Evolutionary conservation across 2,888 invertebrate genomes (phyloP).

Genomic region (Diplolepis rosae): DNA sequence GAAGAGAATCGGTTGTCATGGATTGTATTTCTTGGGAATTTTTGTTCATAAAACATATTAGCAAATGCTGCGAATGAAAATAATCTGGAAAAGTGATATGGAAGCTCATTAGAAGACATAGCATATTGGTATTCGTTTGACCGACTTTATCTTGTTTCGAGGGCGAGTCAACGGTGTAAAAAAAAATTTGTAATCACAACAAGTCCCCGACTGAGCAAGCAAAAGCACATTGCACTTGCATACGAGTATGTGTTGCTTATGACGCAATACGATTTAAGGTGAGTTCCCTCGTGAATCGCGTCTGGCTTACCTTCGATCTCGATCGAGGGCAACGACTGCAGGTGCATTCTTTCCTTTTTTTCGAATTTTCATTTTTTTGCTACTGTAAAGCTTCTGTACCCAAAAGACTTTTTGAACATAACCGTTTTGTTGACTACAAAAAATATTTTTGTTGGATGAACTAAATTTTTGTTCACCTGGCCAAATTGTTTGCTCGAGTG

Average conservation of each 20-base stretch:
- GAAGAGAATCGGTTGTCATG: not conserved
- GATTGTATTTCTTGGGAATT: not conserved
- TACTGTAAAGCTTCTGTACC: not conserved
- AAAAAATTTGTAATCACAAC: conserved; percentile 22
- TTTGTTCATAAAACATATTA: not conserved
- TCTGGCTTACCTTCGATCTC: conserved; percentile 58
- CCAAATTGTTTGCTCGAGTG: no score
- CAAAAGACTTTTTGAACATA: no score
- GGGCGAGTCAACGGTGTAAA: conserved; percentile 17
- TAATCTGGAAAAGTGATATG: not conserved
- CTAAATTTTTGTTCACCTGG: no score
- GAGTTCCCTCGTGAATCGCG: conserved; percentile 41
- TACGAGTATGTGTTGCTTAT: conserved; percentile 12
- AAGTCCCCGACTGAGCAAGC: conserved; percentile 6
- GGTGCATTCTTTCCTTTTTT: conserved; percentile 37
- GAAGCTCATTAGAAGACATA: not conserved
- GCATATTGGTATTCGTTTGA: not conserved
- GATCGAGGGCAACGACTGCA: conserved; percentile 58
- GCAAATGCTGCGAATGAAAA: not conserved
- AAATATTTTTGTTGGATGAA: no score
- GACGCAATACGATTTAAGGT: conserved; percentile 22
- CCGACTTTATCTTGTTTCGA: conserved; percentile 23
- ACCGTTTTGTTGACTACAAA: no score
- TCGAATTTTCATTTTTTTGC: conserved; percentile 1
- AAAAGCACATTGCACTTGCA: conserved; percentile 20